A percentile compares a stretch with the other conserved stretches of the same genome.
Evolutionary conservation across 1,140 invertebrate species (phyloP).

Genomic region (Drosophila repletoides): DNA sequence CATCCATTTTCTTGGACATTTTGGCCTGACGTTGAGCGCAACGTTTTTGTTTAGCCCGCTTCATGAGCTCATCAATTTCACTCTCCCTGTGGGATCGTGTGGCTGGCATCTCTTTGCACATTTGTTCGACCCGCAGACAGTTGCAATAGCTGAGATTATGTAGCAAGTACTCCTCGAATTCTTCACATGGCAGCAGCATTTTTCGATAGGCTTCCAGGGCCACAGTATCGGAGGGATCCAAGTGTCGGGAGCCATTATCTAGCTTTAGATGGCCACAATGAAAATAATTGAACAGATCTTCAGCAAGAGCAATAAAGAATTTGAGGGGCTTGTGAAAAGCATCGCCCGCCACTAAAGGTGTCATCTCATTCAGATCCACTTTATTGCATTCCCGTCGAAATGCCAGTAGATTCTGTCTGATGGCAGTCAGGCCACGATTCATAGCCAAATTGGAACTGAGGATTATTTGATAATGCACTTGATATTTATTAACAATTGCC

Average conservation of each 20-base stretch:
- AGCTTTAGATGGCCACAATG: slow-evolving; percentile 43
- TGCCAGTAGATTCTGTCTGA: slow-evolving; percentile 31
- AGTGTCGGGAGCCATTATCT: slow-evolving; percentile 36
- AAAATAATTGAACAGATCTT: slow-evolving; percentile 68
- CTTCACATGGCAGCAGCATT: slow-evolving; percentile 48
- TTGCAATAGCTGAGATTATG: slow-evolving; percentile 61
- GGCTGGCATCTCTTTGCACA: background rate
- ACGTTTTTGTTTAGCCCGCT: background rate
- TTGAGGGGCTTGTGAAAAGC: slow-evolving; percentile 65
- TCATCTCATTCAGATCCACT: slow-evolving; percentile 30
- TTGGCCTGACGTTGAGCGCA: slow-evolving; percentile 3
- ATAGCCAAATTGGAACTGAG: slow-evolving; percentile 39
- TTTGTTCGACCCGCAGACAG: slow-evolving; percentile 29
- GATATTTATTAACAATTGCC: slow-evolving; percentile 43
- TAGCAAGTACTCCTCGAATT: slow-evolving; percentile 66
- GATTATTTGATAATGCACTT: slow-evolving; percentile 52
- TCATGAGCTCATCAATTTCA: background rate
- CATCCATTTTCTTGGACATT: background rate
- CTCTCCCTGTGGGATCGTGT: background rate
- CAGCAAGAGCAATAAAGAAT: slow-evolving; percentile 60
- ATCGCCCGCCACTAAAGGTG: slow-evolving; percentile 53
- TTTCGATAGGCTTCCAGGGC: slow-evolving; percentile 47
- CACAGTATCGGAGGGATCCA: slow-evolving; percentile 55
- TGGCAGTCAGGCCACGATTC: background rate
- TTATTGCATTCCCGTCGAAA: slow-evolving; percentile 34